Base-by-base conservation (phyloP, 2,888 invertebrate genomes). In the Aleiodes alternator region DNA sequence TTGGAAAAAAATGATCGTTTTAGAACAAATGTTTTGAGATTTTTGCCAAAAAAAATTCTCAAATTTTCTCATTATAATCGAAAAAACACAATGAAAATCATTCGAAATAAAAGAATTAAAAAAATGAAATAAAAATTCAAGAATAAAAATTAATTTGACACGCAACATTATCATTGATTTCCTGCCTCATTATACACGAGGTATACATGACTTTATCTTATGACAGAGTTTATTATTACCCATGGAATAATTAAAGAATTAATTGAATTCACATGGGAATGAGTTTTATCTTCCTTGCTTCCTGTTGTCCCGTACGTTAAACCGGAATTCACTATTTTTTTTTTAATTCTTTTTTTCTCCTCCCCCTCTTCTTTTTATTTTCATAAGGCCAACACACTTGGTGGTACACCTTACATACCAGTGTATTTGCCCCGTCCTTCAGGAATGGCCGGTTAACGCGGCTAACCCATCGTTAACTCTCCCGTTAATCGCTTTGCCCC, bases 401-500 rank as follows among this genome's bases (percentile, higher is more conserved):
- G 55, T 31, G 16, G 53, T 34, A 71, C 34, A 53, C 72, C 51
- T 34, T 61, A 48, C 55, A 38, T 23, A 43, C 16, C 48, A 12
- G 14, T 16, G 51, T 57, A 57, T 57, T 55, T 59, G 55, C 61
- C 74, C 75, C 75, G 78, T 77, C 72, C 69, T 77, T 77, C 69
- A 75, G 53, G 11, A 56, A 76, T 74, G 72, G 75, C 70, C 78
- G 70, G 77, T 82, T 78, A 78, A 80, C 76, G 76, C 76, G 75
- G 71, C 76, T 74, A 77, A 77, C 80, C 79, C 80, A 76, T 84
- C 81, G 83, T 83, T 84, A 81, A 82, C 82, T 82, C 82, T 80
- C 79, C 79, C 80, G 81, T 82, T 83, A 83, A 83, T 84, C 83
- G 82, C 79, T 43, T 43, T 82, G 80, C 72, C 57, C 61, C 70